Percentiles rank a stretch among this genome's conserved stretches.
These are phyloP conservation scores for Eidolon helvum DNA, from an alignment of 2,113 vertebrate genomes.

Conservation along the genomic window DNA sequence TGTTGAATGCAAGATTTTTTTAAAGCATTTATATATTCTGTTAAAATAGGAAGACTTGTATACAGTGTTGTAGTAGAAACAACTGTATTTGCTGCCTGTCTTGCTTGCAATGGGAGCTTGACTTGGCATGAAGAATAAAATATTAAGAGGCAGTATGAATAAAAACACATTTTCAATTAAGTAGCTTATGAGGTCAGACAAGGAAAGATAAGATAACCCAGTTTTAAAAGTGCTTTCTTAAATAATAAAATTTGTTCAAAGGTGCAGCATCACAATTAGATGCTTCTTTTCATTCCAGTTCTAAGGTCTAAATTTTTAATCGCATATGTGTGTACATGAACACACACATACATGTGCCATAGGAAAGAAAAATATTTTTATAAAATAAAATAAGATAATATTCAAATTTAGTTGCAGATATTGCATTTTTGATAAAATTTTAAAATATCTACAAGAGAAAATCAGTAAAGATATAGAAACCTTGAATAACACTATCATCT, in stretches of 20 bases:
- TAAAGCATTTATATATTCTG: background rate
- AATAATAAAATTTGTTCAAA: slow-evolving; percentile 36
- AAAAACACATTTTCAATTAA: slow-evolving; percentile 27
- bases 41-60: slow-evolving; percentile 25
- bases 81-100: background rate
- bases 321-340: background rate
- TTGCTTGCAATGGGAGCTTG: background rate
- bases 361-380: slow-evolving; percentile 30
- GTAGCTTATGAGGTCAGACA: background rate
- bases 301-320: background rate
- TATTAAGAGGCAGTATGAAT: slow-evolving; percentile 26
- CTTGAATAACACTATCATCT: background rate
- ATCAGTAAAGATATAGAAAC: slow-evolving; percentile 26
- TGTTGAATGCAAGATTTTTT: slow-evolving; percentile 25
- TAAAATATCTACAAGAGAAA: background rate
- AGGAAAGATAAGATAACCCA: slow-evolving; percentile 17
- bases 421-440: background rate
- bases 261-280: background rate
- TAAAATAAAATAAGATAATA: background rate
- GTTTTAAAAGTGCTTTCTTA: slow-evolving; percentile 31
- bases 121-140: slow-evolving; percentile 54
- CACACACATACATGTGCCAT: background rate
- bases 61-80: background rate
- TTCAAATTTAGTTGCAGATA: background rate
- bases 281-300: background rate